Percentiles rank a stretch among this genome's conserved stretches.
These are phyloP conservation scores for Apomyelois bistriatella DNA, from an alignment of 2,888 invertebrate species.

Conservation along the genomic window DNA sequence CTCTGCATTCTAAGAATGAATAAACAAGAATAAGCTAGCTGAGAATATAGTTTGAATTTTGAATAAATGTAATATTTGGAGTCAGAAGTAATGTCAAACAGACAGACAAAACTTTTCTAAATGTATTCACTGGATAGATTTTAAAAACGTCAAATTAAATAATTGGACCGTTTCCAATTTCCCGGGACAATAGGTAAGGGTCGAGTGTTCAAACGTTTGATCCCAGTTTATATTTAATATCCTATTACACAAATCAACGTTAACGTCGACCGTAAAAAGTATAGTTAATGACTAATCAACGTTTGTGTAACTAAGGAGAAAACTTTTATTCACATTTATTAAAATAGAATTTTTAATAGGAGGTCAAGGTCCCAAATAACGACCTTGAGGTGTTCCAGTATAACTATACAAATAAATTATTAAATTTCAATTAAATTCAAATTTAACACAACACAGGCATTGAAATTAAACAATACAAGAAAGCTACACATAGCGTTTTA, in stretches of 20 bases:
- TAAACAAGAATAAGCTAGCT: too few relatives aligned
- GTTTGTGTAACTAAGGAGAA: background rate
- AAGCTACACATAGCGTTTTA: background rate
- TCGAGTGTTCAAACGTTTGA: conserved; percentile 37
- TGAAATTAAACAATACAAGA: too few relatives aligned
- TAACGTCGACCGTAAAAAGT: conserved; percentile 5
- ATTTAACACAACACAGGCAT: too few relatives aligned
- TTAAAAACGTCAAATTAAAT: conserved; percentile 27
- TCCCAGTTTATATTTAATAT: conserved; percentile 39
- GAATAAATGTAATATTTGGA: too few relatives aligned
- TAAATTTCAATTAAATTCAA: too few relatives aligned
- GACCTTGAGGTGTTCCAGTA: background rate
- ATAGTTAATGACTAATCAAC: background rate
- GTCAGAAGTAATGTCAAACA: background rate
- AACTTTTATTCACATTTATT: background rate
- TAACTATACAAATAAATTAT: background rate
- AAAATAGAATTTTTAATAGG: background rate
- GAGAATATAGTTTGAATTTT: too few relatives aligned
- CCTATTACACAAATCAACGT: conserved; percentile 34
- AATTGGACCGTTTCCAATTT: conserved; percentile 61
- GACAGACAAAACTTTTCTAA: background rate
- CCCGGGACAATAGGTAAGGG: conserved; percentile 33
- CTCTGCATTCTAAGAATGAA: too few relatives aligned
- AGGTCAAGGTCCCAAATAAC: background rate
- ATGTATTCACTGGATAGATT: background rate